Evolutionary conservation across 2,888 invertebrate genomes (phyloP).

Genomic region (Volucella inflata): DNA sequence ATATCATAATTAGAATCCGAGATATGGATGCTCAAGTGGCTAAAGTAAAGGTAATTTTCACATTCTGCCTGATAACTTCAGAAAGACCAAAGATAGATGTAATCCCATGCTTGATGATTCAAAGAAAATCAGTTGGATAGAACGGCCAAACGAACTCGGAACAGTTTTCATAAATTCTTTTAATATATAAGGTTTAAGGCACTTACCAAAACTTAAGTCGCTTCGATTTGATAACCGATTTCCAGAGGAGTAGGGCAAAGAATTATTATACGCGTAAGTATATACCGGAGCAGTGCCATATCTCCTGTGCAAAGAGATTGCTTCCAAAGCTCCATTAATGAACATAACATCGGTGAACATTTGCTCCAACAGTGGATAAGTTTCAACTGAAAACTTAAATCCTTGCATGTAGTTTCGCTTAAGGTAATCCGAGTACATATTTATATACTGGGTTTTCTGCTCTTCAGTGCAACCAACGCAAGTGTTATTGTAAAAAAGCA

Average conservation of each 20-base stretch:
- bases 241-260: conserved; percentile 86
- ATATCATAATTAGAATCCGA: too few species aligned
- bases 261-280: conserved; percentile 87
- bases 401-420: conserved; percentile 74
- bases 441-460: conserved; percentile 88
- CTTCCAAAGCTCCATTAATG: conserved; percentile 85
- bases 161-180: too few species aligned
- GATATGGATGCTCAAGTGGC: too few species aligned
- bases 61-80: too few species aligned
- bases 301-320: conserved; percentile 86
- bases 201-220: conserved; percentile 85
- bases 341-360: conserved; percentile 88
- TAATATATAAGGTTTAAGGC: too few species aligned
- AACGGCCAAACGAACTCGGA: too few species aligned
- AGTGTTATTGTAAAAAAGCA: conserved; percentile 85
- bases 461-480: conserved; percentile 88
- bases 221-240: conserved; percentile 84
- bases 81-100: too few species aligned
- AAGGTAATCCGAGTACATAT: conserved; percentile 82
- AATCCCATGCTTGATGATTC: too few species aligned
- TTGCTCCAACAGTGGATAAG: conserved; percentile 82
- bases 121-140: too few species aligned
- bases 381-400: conserved; percentile 83
- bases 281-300: conserved; percentile 86
- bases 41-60: too few species aligned